Evolutionary conservation across 1,140 invertebrate species (phyloP).

Genomic region (Pemphigus obesinymphae): DNA sequence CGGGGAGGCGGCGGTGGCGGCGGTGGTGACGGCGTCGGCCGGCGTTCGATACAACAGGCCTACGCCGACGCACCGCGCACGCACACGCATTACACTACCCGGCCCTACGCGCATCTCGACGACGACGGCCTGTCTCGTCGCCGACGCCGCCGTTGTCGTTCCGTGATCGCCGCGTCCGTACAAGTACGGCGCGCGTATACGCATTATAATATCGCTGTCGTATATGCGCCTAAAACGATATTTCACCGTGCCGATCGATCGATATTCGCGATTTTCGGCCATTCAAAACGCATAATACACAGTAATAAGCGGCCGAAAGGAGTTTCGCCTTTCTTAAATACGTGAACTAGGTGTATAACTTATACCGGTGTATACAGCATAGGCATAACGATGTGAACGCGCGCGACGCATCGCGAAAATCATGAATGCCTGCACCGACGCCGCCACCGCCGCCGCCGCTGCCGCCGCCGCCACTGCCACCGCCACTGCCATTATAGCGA

Average conservation of each 20-base stretch:
- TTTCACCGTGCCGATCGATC: neutral
- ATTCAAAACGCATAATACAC: no score
- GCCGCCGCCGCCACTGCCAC: no score
- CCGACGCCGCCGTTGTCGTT: neutral
- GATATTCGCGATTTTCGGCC: no score
- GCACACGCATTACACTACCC: constrained; percentile 14
- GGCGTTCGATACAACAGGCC: constrained; percentile 26
- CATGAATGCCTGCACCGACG: neutral
- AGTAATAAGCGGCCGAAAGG: no score
- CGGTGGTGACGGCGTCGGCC: neutral
- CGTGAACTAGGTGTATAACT: no score
- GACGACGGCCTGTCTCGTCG: constrained; percentile 11
- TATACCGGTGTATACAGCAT: no score
- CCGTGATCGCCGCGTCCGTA: neutral
- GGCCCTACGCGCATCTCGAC: constrained; percentile 16
- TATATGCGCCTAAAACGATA: neutral
- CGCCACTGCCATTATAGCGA: neutral
- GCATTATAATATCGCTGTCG: neutral
- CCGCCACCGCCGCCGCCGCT: neutral
- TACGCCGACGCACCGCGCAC: constrained; percentile 19
- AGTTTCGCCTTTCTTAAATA: no score
- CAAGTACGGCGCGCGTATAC: neutral
- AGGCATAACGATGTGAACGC: neutral
- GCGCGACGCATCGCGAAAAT: neutral
- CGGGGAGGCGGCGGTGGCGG: neutral